These are phyloP conservation scores for Polyergus mexicanus DNA, from an alignment of 1,140 invertebrate species.

Conservation along the genomic window DNA sequence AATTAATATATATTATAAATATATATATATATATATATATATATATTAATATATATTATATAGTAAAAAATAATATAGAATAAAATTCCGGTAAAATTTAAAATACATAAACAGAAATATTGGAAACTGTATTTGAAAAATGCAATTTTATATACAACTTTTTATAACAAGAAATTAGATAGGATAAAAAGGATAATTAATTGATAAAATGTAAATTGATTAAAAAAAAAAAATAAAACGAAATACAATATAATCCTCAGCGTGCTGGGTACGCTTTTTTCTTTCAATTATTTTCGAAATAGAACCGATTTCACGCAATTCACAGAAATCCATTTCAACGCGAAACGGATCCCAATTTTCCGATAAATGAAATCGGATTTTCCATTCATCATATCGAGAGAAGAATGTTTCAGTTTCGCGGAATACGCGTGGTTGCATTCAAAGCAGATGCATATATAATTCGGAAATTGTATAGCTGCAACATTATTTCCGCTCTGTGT, in stretches of 20 bases:
- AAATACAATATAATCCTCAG: constrained; percentile 26
- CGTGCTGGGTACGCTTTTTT: constrained; percentile 4
- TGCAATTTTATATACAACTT: background rate
- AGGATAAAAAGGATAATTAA: background rate
- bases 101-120: background rate
- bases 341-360: constrained; percentile 41
- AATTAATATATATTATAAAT: too few species aligned
- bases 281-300: constrained; percentile 45
- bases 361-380: constrained; percentile 54
- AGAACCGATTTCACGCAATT: constrained; percentile 39
- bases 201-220: too few species aligned
- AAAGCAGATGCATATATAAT: constrained; percentile 63
- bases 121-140: background rate
- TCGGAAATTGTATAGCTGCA: constrained; percentile 44
- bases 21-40: too few species aligned
- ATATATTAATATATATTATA: too few species aligned
- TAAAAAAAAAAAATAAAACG: background rate
- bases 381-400: constrained; percentile 20
- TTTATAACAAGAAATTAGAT: background rate
- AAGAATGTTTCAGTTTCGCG: background rate
- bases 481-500: constrained; percentile 4
- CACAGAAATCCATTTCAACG: constrained; percentile 38
- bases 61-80: background rate
- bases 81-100: background rate
- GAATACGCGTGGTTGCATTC: background rate